These are phyloP conservation scores for Folsomia manolachei DNA, from an alignment of 2,888 invertebrate genomes.

Conservation along the genomic window DNA sequence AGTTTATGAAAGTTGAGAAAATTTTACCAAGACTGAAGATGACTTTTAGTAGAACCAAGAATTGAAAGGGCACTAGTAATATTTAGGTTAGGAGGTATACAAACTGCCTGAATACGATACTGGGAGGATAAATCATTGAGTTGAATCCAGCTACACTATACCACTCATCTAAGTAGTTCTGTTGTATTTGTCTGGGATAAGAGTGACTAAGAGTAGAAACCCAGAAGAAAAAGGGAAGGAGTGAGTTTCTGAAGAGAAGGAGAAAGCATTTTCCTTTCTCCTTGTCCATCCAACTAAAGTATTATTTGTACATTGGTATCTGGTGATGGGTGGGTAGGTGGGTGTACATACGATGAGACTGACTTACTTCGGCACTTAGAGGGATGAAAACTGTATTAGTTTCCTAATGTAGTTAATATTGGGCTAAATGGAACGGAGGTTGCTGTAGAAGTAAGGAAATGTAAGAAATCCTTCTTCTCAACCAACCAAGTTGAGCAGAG, in stretches of 20 bases:
- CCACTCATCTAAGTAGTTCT: too few species aligned
- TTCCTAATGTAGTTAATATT: constrained; percentile 21
- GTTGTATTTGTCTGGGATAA: background rate
- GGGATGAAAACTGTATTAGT: constrained; percentile 22
- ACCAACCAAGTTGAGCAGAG: too few species aligned
- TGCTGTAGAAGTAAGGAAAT: too few species aligned
- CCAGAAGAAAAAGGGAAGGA: background rate
- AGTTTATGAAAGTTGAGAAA: background rate
- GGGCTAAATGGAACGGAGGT: constrained; percentile 18
- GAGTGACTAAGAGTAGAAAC: background rate
- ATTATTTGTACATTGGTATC: background rate
- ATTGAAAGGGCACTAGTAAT: background rate
- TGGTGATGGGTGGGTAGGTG: background rate
- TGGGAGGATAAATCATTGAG: background rate
- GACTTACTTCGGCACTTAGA: too few species aligned
- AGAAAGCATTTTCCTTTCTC: background rate
- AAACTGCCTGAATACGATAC: background rate
- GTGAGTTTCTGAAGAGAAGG: background rate
- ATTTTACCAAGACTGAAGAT: background rate
- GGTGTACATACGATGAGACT: constrained; percentile 7
- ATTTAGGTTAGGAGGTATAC: background rate
- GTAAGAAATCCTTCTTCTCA: background rate
- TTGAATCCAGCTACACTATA: too few species aligned
- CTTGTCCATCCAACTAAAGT: background rate
- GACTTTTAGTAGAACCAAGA: background rate